Evolutionary conservation across 1,140 invertebrate species (phyloP), one percentile per base, ranked within the genome.

Genomic region (Spodoptera litura): DNA sequence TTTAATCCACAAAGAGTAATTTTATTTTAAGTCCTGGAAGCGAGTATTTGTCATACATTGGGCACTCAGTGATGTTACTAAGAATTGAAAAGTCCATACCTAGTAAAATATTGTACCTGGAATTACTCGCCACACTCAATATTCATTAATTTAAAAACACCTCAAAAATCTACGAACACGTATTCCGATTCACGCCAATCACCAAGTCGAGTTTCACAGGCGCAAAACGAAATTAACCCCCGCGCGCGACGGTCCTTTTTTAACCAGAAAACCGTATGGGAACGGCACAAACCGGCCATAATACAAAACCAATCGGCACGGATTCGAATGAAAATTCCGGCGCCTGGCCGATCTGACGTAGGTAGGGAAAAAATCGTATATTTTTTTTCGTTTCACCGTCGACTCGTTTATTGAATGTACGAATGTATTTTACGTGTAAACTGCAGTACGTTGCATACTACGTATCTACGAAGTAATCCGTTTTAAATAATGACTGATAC

Each of bases 401-500:
- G 38, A 61, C 71, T 25, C 71, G 71, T 74, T 61, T 74, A 74
- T 74, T 74, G 56, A 74, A 74, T 61, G 71, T 74, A 51, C 61
- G 38, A 55, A 74, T 74, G 71, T 74, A 35, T 74, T 74, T 74
- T 74, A 61, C 71, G 55, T 74, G 71, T 74, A 74, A 74, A 74
- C 38, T 59, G 71, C 56, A 74, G 56, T n/a, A 6, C 71, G 3
- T 51, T 56, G 71, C 56, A 20, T 74, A 61, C 56, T 27, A 74
- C 12, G 44, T 27, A 44, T 1, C n/a, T 20, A 56, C 11, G 71
- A 61, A 31, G 71, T 74, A 74, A 74, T 74, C 55, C 25, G 35
- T 74, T 74, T 74, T 74, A 74, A 59, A 59, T 74, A 74, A 61
- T 74, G 55, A 74, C 71, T 61, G 71, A 74, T 74, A 74, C 38